Conservation (phyloP, 2,113 vertebrate genomes). For the Laticauda colubrina region DNA sequence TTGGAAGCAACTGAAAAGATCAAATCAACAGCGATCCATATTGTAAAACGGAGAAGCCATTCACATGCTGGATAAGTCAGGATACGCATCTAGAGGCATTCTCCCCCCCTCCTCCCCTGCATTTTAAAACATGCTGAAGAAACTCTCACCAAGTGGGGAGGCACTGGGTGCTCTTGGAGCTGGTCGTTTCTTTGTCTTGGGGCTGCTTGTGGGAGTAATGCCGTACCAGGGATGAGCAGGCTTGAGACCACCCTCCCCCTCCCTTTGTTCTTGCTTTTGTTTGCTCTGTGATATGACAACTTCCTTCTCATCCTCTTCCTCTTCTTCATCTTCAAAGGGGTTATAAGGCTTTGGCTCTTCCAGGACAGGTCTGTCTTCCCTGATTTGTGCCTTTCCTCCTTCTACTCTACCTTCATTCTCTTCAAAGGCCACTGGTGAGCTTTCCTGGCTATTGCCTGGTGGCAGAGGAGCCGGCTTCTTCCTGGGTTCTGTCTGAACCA, state of each 20-base stretch:
- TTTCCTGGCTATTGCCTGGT: slow-evolving; percentile 53
- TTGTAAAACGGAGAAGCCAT: background rate
- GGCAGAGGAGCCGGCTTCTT: slow-evolving; percentile 88
- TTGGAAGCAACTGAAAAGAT: background rate
- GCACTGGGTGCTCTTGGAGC: slow-evolving; percentile 81
- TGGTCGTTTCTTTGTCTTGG: slow-evolving; percentile 81
- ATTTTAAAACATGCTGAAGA: background rate
- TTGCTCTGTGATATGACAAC: slow-evolving; percentile 25
- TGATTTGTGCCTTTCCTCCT: slow-evolving; percentile 17
- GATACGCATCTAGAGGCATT: background rate
- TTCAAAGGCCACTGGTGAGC: slow-evolving; percentile 11
- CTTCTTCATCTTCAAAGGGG: slow-evolving; percentile 80
- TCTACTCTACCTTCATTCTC: slow-evolving; percentile 44
- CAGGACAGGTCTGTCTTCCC: slow-evolving; percentile 12
- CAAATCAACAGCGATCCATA: background rate
- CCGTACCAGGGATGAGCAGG: slow-evolving; percentile 90
- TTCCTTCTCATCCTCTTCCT: slow-evolving; percentile 56
- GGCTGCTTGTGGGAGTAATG: slow-evolving; percentile 86
- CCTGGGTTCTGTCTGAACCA: slow-evolving; percentile 87
- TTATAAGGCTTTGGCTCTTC: slow-evolving; percentile 76
- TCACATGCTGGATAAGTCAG: background rate
- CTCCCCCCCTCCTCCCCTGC: background rate
- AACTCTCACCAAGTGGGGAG: slow-evolving; percentile 73
- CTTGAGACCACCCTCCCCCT: slow-evolving; percentile 53
- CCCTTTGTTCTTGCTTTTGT: slow-evolving; percentile 27